Evolutionary conservation across 2,797 vertebrate genomes (phyloP), one percentile per base, ranked within the genome.

Genomic region (Scomberomorus guttatus): DNA sequence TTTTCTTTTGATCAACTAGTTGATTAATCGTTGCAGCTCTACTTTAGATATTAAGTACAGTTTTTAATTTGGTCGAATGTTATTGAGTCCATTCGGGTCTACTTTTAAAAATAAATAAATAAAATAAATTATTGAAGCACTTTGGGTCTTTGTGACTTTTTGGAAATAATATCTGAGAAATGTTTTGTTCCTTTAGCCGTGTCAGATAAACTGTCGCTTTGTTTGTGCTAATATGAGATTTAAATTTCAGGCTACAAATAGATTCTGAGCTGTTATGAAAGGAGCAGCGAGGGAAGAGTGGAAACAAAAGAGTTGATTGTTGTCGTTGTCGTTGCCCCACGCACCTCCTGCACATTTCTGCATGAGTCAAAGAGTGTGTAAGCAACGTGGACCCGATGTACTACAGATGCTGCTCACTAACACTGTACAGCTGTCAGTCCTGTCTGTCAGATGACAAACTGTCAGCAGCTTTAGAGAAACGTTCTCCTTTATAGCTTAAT

Each of bases 271-370:
- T n/a, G 52, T 51, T 63, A 48, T 70, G 72, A 66, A 42, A 50
- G 66, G 54, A 64, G 54, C 64, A 51, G 48, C 37, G 29, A 62
- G 70, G 48, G 73, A 62, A 6, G 72, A 56, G 51, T 0, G 14
- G 17, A 17, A 10, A 76, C 81, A 84, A 72, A 63, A 48, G 81
- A 20, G 15, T n/a, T 50, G 62, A 20, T 78, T 81, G 75, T 80
- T 22, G 59, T 56, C 62, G 72, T 73, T 18, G 59, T 76, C 63
- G 61, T 72, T 51, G 75, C 12, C 34, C 60, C 64, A 68, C 59
- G 14, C 62, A 9, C 50, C 64, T 63, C 75, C 75, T 68, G n/a
- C 73, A 67, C 67, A 73, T 60, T 56, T 62, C 67, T 79, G 72
- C 50, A 50, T 6, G 22, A 69, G 68, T 58, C 34, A 66, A 51